Evolutionary conservation across 1,140 invertebrate genomes (phyloP).

Genomic region (Lysiphlebus fabarum): DNA sequence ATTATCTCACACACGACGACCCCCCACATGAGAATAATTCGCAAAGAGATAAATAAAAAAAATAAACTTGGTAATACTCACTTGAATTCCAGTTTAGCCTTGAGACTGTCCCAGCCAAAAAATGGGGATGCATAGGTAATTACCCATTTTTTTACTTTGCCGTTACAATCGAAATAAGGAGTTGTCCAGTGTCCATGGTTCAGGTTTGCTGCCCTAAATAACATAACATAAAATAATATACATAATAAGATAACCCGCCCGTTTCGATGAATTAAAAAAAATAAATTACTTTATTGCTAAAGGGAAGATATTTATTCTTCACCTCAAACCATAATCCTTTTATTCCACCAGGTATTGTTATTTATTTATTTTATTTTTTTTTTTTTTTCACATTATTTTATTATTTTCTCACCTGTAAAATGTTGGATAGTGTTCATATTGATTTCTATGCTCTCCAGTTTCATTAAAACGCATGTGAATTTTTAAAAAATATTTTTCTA

Average conservation of each 20-base stretch:
- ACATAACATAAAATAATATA: constrained; percentile 42
- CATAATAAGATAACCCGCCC: constrained; percentile 20
- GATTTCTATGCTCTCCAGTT: constrained; percentile 74
- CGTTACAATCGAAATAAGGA: constrained; percentile 93
- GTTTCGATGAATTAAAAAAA: neutral
- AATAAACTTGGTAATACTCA: constrained; percentile 58
- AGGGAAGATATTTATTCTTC: neutral
- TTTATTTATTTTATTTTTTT: constrained; percentile 8
- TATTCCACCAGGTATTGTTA: constrained; percentile 20
- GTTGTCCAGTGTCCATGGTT: constrained; percentile 89
- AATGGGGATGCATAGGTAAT: constrained; percentile 93
- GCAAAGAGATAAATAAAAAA: neutral
- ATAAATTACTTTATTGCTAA: neutral
- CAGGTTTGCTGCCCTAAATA: constrained; percentile 72
- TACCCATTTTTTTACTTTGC: constrained; percentile 90
- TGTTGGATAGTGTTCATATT: constrained; percentile 88
- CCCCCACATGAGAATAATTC: constrained; percentile 27
- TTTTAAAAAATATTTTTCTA: constrained; percentile 91
- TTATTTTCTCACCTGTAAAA: constrained; percentile 66
- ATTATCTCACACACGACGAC: constrained; percentile 50
- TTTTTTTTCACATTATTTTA: constrained; percentile 11
- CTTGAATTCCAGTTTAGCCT: constrained; percentile 90
- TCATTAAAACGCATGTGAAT: constrained; percentile 89
- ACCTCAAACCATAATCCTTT: constrained; percentile 27
- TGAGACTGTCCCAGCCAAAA: constrained; percentile 94